Conservation (phyloP, 2,113 vertebrate species). For the Balaeniceps rex region DNA sequence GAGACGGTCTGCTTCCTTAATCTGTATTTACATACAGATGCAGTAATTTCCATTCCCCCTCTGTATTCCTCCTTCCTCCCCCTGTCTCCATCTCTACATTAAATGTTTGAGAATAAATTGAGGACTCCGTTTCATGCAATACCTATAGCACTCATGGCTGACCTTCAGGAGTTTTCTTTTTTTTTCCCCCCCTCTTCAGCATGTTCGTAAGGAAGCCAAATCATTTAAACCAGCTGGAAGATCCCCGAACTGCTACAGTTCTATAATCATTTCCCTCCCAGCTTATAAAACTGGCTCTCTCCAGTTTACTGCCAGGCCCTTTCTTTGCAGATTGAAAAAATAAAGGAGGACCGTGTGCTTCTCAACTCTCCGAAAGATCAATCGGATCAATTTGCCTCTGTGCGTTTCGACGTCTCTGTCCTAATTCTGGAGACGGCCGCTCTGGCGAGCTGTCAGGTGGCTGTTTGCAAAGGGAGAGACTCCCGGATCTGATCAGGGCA, state of each 20-base stretch:
- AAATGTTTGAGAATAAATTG: not conserved
- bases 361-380: not conserved
- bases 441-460: not conserved
- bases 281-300: slow-evolving; percentile 41
- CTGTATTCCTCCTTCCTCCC: not conserved
- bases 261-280: slow-evolving; percentile 38
- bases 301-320: slow-evolving; percentile 12
- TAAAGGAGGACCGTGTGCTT: slow-evolving; percentile 1
- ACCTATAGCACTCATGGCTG: not conserved
- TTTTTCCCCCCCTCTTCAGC: not conserved
- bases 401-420: not conserved
- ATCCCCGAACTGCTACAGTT: not conserved
- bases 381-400: slow-evolving; percentile 40
- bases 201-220: not conserved
- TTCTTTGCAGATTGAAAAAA: slow-evolving; percentile 37
- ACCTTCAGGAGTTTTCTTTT: not conserved
- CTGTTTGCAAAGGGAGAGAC: not conserved
- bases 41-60: not conserved
- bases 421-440: not conserved
- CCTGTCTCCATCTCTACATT: not conserved
- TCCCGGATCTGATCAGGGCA: not conserved
- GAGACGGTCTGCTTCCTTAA: not conserved
- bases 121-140: not conserved
- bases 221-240: slow-evolving; percentile 43
- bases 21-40: not conserved